Evolutionary conservation across 1,140 invertebrate species (phyloP).

Genomic region (Asobara japonica): DNA sequence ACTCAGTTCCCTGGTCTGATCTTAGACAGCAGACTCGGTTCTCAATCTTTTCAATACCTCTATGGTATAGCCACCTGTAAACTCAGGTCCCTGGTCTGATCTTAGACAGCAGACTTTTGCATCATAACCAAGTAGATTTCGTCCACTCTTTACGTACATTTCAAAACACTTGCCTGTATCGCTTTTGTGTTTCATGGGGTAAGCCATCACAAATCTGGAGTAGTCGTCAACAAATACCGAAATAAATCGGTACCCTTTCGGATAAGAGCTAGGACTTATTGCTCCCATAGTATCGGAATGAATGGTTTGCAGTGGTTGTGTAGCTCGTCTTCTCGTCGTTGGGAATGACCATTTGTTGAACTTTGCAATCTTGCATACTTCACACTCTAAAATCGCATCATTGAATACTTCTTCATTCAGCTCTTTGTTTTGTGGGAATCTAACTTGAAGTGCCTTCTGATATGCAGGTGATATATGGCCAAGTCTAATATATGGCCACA

Average conservation of each 20-base stretch:
- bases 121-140: constrained; percentile 34
- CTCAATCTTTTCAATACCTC: too few relatives aligned
- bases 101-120: constrained; percentile 32
- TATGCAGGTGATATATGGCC: constrained; percentile 36
- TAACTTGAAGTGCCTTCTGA: constrained; percentile 35
- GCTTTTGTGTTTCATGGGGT: constrained; percentile 35
- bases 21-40: constrained; percentile 26
- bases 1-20: constrained; percentile 16
- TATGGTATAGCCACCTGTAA: too few relatives aligned
- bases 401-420: constrained; percentile 27
- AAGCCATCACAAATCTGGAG: constrained; percentile 32
- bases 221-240: constrained; percentile 35
- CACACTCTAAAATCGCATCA: constrained; percentile 22
- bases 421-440: constrained; percentile 31
- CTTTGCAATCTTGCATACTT: constrained; percentile 41
- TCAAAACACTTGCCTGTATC: constrained; percentile 30
- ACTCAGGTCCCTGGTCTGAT: too few relatives aligned
- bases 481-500: constrained; percentile 41
- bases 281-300: constrained; percentile 32
- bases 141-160: constrained; percentile 22
- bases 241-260: constrained; percentile 23
- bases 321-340: constrained; percentile 24
- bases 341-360: constrained; percentile 37
- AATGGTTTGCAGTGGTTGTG: constrained; percentile 35
- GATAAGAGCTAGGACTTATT: constrained; percentile 30